Evolutionary conservation across 2,113 vertebrate genomes (phyloP).

Genomic region (Dasypus novemcinctus): DNA sequence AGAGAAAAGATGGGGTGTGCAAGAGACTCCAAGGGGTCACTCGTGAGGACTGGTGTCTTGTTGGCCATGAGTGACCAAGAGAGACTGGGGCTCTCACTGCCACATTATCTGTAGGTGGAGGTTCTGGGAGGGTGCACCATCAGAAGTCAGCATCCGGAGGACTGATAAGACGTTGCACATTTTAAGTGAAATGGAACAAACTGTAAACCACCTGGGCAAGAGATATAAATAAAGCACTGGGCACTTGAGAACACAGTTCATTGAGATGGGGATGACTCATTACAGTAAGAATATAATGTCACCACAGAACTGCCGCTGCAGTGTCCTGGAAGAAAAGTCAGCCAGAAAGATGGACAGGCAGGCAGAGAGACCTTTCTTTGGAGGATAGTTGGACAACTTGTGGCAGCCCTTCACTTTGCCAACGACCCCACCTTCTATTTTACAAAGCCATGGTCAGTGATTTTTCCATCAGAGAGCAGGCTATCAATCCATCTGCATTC

Average conservation of each 20-base stretch:
- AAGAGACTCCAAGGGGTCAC: not conserved
- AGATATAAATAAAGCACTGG: not conserved
- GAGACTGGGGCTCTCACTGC: not conserved
- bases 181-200: not conserved
- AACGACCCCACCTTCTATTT: not conserved
- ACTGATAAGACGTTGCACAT: not conserved
- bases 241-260: not conserved
- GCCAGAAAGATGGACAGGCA: not conserved
- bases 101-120: not conserved
- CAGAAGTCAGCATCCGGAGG: not conserved
- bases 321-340: not conserved
- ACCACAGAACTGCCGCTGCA: not conserved
- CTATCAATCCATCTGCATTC: not conserved
- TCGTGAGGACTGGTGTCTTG: not conserved
- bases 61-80: not conserved
- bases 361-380: not conserved
- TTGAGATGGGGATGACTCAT: not conserved
- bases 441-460: not conserved
- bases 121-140: rapidly evolving
- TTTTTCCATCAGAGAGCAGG: not conserved
- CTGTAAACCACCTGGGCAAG: not conserved
- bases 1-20: not conserved
- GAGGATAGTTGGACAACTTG: slow-evolving; percentile 11
- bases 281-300: not conserved
- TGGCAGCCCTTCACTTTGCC: not conserved